Conservation (phyloP, 2,888 invertebrate genomes). For the Caenorhabditis sp. region DNA sequence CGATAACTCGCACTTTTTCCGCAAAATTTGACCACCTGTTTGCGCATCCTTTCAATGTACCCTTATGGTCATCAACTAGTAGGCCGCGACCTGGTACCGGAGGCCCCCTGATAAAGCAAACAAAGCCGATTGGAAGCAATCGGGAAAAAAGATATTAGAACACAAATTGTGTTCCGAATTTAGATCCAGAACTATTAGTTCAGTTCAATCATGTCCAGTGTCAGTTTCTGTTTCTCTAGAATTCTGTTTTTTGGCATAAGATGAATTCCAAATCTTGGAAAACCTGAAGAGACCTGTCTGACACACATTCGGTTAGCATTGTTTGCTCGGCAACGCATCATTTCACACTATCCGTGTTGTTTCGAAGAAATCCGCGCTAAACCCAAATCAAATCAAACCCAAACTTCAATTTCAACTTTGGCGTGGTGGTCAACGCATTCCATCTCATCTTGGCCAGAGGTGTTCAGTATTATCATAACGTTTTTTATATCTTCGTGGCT, state of each 20-base stretch:
- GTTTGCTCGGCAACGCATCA: slow-evolving; percentile 65
- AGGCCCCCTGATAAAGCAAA: slow-evolving; percentile 59
- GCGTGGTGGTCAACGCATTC: slow-evolving; percentile 1
- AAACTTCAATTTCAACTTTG: too few relatives aligned
- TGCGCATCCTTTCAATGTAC: slow-evolving; percentile 43
- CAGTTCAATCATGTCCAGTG: slow-evolving; percentile 7
- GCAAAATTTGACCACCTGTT: slow-evolving; percentile 62
- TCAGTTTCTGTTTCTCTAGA: neutral
- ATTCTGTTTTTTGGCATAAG: neutral
- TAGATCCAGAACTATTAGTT: slow-evolving; percentile 30
- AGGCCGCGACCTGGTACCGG: slow-evolving; percentile 62
- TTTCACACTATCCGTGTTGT: slow-evolving; percentile 47
- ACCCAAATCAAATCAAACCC: too few relatives aligned
- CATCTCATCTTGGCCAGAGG: slow-evolving; percentile 18
- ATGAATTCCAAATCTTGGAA: slow-evolving; percentile 20
- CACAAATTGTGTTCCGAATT: neutral
- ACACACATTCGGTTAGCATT: slow-evolving; percentile 50
- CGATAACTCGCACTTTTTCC: slow-evolving; percentile 27
- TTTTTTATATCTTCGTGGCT: slow-evolving; percentile 43
- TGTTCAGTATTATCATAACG: slow-evolving; percentile 59
- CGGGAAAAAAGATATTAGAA: slow-evolving; percentile 17
- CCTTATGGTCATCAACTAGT: slow-evolving; percentile 56
- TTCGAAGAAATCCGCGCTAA: slow-evolving; percentile 40
- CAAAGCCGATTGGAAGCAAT: slow-evolving; percentile 33
- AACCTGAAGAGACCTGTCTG: slow-evolving; percentile 40